phyloP scores from a whole-genome alignment of 2,888 invertebrate genomes.

The Folsomia manolachei region DNA sequence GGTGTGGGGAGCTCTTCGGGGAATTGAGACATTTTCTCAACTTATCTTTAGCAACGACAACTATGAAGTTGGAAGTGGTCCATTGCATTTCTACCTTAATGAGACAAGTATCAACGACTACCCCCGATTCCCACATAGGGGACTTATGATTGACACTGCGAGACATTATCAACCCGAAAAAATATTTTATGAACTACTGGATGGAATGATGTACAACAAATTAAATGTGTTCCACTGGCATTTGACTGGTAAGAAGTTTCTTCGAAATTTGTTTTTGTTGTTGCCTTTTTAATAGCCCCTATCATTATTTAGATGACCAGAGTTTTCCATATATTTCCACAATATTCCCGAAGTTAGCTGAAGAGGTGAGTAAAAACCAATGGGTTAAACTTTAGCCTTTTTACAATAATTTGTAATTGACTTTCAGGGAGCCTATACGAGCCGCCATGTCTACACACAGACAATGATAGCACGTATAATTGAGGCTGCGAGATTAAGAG shows the following conservation, averaged over 20 bases:
- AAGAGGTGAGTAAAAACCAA: slow-evolving; percentile 16
- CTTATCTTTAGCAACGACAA: slow-evolving; percentile 1
- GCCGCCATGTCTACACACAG: slow-evolving; percentile 61
- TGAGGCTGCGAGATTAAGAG: slow-evolving; percentile 72
- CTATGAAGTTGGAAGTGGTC: not conserved
- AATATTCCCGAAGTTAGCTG: slow-evolving; percentile 67
- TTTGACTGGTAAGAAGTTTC: no score
- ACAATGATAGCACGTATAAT: slow-evolving; percentile 67
- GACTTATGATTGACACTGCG: slow-evolving; percentile 76
- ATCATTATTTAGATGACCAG: slow-evolving; percentile 77
- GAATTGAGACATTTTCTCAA: slow-evolving; percentile 23
- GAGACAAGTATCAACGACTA: slow-evolving; percentile 17
- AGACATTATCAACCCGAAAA: slow-evolving; percentile 73
- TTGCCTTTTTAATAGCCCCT: no score
- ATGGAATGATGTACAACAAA: slow-evolving; percentile 86
- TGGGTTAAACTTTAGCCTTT: no score
- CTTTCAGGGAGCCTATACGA: slow-evolving; percentile 31
- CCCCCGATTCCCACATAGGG: slow-evolving; percentile 31
- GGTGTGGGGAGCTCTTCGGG: slow-evolving; percentile 19
- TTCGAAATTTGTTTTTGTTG: no score
- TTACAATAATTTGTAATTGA: not conserved
- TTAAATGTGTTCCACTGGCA: slow-evolving; percentile 94
- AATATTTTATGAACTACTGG: slow-evolving; percentile 66
- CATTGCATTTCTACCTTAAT: slow-evolving; percentile 18
- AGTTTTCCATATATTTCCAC: slow-evolving; percentile 84